Evolutionary conservation across 1,140 invertebrate genomes (phyloP).

Genomic region (Argopecten irradians): DNA sequence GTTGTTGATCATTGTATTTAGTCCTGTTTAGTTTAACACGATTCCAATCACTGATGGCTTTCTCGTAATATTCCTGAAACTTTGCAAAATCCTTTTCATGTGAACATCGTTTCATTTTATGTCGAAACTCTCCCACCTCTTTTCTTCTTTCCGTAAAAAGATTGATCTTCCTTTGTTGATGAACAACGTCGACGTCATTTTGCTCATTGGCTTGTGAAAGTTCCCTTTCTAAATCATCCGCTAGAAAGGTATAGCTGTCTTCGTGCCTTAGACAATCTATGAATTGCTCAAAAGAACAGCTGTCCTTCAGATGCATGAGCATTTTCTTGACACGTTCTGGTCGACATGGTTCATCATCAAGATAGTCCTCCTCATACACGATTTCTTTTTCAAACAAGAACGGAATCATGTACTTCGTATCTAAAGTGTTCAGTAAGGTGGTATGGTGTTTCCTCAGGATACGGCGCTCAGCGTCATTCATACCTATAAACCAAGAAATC

Average conservation of each 20-base stretch:
- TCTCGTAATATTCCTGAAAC: neutral
- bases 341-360: neutral
- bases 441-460: constrained; percentile 2
- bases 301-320: neutral
- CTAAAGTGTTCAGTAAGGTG: neutral
- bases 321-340: constrained; percentile 15
- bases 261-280: neutral
- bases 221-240: neutral
- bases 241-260: neutral
- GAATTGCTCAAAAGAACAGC: neutral
- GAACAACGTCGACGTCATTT: neutral
- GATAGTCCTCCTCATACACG: neutral
- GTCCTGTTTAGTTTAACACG: neutral
- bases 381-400: neutral
- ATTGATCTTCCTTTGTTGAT: neutral
- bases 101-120: neutral
- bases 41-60: neutral
- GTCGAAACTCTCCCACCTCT: neutral
- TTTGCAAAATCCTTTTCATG: neutral
- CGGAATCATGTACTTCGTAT: neutral
- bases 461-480: neutral
- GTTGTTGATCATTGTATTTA: neutral
- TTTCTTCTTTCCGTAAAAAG: neutral
- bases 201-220: neutral
- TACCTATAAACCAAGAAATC: neutral